Evolutionary conservation across 1,140 invertebrate genomes (phyloP), one percentile per base, ranked within the genome.

Genomic region (Magallana ariakensis): DNA sequence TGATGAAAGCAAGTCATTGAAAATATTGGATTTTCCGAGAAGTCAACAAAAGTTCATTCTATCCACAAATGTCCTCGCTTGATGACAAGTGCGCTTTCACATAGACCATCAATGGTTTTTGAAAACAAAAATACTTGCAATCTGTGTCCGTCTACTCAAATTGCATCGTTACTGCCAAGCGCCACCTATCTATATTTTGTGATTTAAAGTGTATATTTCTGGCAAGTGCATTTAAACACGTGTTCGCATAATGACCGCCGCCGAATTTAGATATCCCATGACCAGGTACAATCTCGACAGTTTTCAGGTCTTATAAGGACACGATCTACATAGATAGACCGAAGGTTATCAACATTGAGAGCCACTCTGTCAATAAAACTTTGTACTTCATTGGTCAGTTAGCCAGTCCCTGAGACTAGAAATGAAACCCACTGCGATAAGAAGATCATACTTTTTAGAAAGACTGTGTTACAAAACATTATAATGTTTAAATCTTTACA

Each of bases 1-100:
- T 75, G 66, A 75, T 75, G 66, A 75, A 75, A 75, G 66, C 66
- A 75, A 75, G 66, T 75, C 66, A 75, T 75, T 75, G 66, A 75
- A 75, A 75, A 75, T 75, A 75, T 75, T 75, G 66, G 66, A 75
- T 75, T 75, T 75, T 75, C 66, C 11, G 13, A 75, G 66, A 75
- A 75, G 66, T 75, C 66, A 75, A 33, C 22, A 75, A 75, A 75
- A 75, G 66, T 75, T 75, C 66, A 75, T 26, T 75, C 66, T 10
- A 75, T 75, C 22, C 22, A 26, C 19, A 26, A 26, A 75, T 75
- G 66, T 75, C 66, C 66, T 75, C 33, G 19, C 4, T 13, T 19
- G 15, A 75, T 75, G 66, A 75, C 66, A 75, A 75, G 33, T 26
- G 5, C 58, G n/a, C 58, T 16, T 46, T 46, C 33, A 46, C 33